A percentile compares a stretch with the other conserved stretches of the same genome.
These are phyloP conservation scores for Apodemus agrarius DNA, from an alignment of 2,797 vertebrate species.

Conservation along the genomic window DNA sequence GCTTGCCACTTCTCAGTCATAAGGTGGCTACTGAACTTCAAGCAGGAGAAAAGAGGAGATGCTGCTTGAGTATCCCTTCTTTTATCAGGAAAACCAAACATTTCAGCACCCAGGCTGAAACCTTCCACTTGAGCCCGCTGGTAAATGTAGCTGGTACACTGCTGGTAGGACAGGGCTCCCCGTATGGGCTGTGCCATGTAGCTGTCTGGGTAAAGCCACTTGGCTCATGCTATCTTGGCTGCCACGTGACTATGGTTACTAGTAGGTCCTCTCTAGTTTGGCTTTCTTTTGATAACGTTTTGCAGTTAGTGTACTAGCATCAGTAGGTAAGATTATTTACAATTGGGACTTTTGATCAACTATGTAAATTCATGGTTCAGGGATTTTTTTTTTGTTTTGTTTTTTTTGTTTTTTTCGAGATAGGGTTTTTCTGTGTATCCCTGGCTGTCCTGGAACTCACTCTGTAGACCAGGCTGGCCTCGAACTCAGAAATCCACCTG, in stretches of 20 bases:
- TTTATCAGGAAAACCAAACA: neutral
- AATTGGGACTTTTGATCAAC: constrained; percentile 53
- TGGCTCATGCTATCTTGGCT: neutral
- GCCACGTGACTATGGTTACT: neutral
- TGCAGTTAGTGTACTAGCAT: constrained; percentile 11
- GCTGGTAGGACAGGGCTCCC: neutral
- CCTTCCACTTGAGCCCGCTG: neutral
- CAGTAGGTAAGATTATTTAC: neutral
- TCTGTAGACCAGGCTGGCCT: too few species aligned
- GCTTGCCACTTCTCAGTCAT: neutral
- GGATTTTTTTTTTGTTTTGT: neutral
- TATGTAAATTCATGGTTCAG: constrained; percentile 40
- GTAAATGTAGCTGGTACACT: neutral
- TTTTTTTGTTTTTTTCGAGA: too few species aligned
- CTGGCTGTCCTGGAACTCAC: too few species aligned
- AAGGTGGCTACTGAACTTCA: neutral
- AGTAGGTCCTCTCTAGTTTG: neutral
- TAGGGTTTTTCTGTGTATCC: too few species aligned
- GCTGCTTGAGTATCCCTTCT: neutral
- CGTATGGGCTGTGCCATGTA: neutral
- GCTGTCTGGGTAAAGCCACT: neutral
- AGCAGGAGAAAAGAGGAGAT: neutral
- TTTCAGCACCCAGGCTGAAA: neutral
- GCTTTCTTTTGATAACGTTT: constrained; percentile 12
- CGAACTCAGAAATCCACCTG: too few species aligned